phyloP scores from a whole-genome alignment of 2,113 vertebrate species.

The Pungitius pungitius region DNA sequence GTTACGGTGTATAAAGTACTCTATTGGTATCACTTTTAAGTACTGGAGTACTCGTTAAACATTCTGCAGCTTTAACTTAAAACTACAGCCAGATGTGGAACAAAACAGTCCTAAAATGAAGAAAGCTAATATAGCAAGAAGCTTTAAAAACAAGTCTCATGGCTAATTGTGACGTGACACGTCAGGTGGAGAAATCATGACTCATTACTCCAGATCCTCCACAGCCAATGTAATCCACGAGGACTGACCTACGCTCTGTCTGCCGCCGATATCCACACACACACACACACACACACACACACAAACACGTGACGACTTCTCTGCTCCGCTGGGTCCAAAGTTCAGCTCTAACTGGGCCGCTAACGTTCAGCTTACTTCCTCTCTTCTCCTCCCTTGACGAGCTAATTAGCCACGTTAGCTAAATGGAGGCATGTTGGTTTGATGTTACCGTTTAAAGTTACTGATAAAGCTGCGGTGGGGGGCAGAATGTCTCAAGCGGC shows the following conservation, averaged over 20 bases:
- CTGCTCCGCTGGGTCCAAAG: conserved; percentile 23
- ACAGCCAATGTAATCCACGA: conserved; percentile 14
- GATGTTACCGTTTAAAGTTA: conserved; percentile 34
- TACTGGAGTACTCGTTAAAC: no score
- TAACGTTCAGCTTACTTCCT: conserved; percentile 26
- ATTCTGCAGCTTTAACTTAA: conserved; percentile 32
- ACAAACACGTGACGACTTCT: background rate
- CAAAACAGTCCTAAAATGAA: conserved; percentile 39
- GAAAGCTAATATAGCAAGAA: conserved; percentile 27
- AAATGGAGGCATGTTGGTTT: conserved; percentile 28
- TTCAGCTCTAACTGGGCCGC: conserved; percentile 17
- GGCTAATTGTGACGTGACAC: conserved; percentile 11
- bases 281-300: background rate
- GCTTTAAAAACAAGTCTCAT: conserved; percentile 24
- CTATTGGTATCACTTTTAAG: background rate
- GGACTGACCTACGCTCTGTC: conserved; percentile 16
- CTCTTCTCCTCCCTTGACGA: conserved; percentile 43
- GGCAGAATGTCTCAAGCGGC: conserved; percentile 25
- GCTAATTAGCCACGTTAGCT: conserved; percentile 48
- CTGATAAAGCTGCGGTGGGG: conserved; percentile 20
- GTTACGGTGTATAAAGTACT: background rate
- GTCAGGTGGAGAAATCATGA: conserved; percentile 37
- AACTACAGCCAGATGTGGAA: conserved; percentile 50
- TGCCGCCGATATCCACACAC: conserved; percentile 3
- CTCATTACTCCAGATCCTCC: background rate